Evolutionary conservation across 2,113 vertebrate species (phyloP).

Genomic region (Podarcis muralis): DNA sequence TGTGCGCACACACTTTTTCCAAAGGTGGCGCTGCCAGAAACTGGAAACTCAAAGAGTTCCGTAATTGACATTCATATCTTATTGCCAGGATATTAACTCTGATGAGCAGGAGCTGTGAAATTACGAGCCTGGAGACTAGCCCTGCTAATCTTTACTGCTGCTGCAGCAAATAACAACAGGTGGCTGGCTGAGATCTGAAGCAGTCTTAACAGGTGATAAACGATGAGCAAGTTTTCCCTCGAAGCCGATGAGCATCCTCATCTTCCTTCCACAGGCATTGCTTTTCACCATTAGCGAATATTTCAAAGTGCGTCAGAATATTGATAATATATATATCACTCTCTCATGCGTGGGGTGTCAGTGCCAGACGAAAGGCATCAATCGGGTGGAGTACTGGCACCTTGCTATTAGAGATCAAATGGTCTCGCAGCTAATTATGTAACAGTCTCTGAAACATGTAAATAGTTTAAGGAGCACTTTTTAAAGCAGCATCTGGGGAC

Average conservation of each 20-base stretch:
- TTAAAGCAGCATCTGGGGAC: not conserved
- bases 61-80: constrained; percentile 40
- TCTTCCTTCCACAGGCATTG: constrained; percentile 28
- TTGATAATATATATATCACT: constrained; percentile 51
- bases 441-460: constrained; percentile 3
- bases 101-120: constrained; percentile 54
- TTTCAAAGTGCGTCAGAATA: constrained; percentile 49
- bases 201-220: constrained; percentile 53
- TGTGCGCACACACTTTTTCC: not conserved
- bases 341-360: constrained; percentile 30
- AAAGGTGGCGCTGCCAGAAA: not conserved
- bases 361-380: constrained; percentile 34
- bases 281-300: constrained; percentile 55
- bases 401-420: constrained; percentile 22
- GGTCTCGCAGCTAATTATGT: constrained; percentile 45
- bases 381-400: constrained; percentile 5
- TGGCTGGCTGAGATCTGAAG: constrained; percentile 56
- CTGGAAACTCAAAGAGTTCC: not conserved
- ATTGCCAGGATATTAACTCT: constrained; percentile 52
- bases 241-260: constrained; percentile 44
- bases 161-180: constrained; percentile 61
- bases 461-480: not conserved
- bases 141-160: constrained; percentile 49
- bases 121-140: constrained; percentile 54
- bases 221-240: constrained; percentile 40